Base-by-base conservation (phyloP, 1,140 invertebrate species). In the Megathymus violae region DNA sequence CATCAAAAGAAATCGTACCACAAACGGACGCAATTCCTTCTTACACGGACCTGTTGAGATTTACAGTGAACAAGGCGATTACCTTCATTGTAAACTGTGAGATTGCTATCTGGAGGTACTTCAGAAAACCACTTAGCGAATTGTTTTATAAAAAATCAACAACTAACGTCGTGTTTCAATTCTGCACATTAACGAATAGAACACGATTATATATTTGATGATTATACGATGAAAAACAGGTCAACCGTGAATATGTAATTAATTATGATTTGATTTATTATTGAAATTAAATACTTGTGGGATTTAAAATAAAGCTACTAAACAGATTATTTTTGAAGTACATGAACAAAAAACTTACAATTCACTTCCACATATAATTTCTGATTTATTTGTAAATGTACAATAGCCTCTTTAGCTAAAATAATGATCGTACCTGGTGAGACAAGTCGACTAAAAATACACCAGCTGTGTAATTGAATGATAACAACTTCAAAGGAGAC, bases 401-500 rank as follows among this genome's bases (percentile, higher is more conserved):
- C 6, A 5, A 22, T 22, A 22, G 19, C 5, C 19, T 22, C 5
- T 22, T 22, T 5, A 22, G 19, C n/a, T n/a, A n/a, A n/a, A n/a
- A n/a, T n/a, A n/a, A n/a, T n/a, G n/a, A n/a, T n/a, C n/a, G n/a
- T n/a, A n/a, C n/a, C n/a, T n/a, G n/a, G n/a, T n/a, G n/a, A n/a
- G n/a, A n/a, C n/a, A n/a, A n/a, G n/a, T n/a, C n/a, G n/a, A n/a
- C n/a, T n/a, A 31, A 46, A 36, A 34, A 36, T 44, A 44, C 52
- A 34, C 52, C 52, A 36, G 16, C 41, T 59, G 52, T 69, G 62
- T 69, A 69, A 69, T 64, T 64, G 64, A 64, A 64, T 50, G 67
- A 69, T 69, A 69, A 69, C 62, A 56, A 40, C 44, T 47, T 67
- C 58, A 62, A 67, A 56, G 58, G 40, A 66, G 36, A 27, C 64